Conservation (phyloP, 2,888 invertebrate genomes). For the Timandra comae region DNA sequence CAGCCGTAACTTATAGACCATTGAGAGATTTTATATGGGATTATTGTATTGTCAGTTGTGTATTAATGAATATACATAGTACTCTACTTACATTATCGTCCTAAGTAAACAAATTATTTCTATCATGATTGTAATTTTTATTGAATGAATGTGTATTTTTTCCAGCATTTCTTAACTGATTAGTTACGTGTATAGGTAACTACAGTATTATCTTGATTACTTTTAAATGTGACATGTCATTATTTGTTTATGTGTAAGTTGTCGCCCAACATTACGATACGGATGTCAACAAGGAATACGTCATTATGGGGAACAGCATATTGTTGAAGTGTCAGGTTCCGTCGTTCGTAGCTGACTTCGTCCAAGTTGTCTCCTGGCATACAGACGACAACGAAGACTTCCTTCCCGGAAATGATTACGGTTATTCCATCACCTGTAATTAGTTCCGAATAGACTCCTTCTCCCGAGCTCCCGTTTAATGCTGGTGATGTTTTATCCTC, state of each 20-base stretch:
- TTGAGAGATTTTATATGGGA: constrained; percentile 12
- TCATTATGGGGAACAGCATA: constrained; percentile 87
- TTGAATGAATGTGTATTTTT: neutral
- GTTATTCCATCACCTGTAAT: constrained; percentile 57
- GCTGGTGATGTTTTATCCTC: constrained; percentile 32
- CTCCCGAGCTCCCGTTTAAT: constrained; percentile 15
- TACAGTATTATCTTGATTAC: constrained; percentile 1
- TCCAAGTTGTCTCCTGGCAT: constrained; percentile 88
- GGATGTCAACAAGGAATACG: constrained; percentile 90
- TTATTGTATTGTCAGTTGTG: no score
- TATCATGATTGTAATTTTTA: neutral
- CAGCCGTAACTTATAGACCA: constrained; percentile 19
- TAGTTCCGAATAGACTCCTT: constrained; percentile 16
- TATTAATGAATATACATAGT: no score
- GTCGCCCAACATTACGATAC: constrained; percentile 89
- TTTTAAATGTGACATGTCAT: neutral
- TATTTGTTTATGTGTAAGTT: constrained; percentile 65
- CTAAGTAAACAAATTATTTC: no score
- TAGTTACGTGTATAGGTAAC: neutral
- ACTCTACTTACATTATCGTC: no score
- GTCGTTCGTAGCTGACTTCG: constrained; percentile 91
- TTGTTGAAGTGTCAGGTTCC: constrained; percentile 89
- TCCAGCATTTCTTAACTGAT: neutral
- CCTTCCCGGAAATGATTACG: constrained; percentile 79
- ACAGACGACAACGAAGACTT: constrained; percentile 85